These are phyloP conservation scores for Vesta saturnalis DNA, from an alignment of 2,888 invertebrate species.

Conservation along the genomic window DNA sequence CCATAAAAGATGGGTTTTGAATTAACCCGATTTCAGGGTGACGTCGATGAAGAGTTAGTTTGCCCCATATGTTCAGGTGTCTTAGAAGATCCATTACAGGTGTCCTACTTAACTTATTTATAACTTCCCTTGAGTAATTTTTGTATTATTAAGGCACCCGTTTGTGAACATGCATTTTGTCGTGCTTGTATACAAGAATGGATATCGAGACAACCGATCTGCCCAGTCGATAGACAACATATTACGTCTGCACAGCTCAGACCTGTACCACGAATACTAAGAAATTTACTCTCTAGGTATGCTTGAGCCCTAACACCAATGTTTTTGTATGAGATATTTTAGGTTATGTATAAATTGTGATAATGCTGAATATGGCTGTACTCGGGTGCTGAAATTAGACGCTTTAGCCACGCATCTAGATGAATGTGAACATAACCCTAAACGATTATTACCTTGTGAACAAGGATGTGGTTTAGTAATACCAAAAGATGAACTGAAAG, in stretches of 20 bases:
- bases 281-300: conserved; percentile 88
- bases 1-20: conserved; percentile 86
- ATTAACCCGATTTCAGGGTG: conserved; percentile 91
- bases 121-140: conserved; percentile 22
- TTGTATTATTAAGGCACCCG: conserved; percentile 77
- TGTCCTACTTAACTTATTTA: conserved; percentile 58
- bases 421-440: conserved; percentile 95
- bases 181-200: conserved; percentile 94
- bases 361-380: conserved; percentile 89
- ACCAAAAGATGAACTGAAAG: conserved; percentile 93
- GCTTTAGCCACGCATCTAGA: conserved; percentile 83
- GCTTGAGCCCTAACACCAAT: not conserved
- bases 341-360: conserved; percentile 92
- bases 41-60: conserved; percentile 96
- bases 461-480: conserved; percentile 94
- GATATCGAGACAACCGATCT: conserved; percentile 93
- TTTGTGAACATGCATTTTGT: conserved; percentile 97
- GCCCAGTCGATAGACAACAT: conserved; percentile 92
- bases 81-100: conserved; percentile 94
- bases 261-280: conserved; percentile 91
- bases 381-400: conserved; percentile 86
- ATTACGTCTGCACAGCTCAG: conserved; percentile 90
- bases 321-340: too few relatives aligned
- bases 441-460: conserved; percentile 92
- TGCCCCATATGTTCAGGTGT: conserved; percentile 97